A percentile compares a stretch with the other conserved stretches of the same genome.
These are phyloP conservation scores for Peromyscus aztecus DNA, from an alignment of 2,797 vertebrate species.

Conservation along the genomic window DNA sequence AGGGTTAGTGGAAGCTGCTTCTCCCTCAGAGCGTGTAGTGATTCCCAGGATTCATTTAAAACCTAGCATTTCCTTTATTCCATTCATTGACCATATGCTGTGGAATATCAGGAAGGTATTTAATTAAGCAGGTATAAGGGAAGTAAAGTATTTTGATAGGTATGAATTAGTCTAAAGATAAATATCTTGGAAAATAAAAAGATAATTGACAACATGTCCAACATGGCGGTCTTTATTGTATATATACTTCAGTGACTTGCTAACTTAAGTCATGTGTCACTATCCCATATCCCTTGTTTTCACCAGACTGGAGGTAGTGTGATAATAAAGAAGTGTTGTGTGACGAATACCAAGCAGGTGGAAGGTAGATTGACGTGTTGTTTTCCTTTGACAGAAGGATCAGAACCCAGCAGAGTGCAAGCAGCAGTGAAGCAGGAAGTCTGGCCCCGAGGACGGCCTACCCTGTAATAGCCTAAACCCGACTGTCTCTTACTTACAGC, in stretches of 20 bases:
- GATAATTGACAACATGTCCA: neutral
- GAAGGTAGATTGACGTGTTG: conserved; percentile 83
- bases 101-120: neutral
- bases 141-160: neutral
- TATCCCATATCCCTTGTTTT: neutral
- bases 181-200: conserved; percentile 41
- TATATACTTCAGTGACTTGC: conserved; percentile 31
- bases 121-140: conserved; percentile 1
- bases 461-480: conserved; percentile 97
- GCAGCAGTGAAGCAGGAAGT: conserved; percentile 96
- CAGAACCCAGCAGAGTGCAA: conserved; percentile 98
- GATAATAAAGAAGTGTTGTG: conserved; percentile 53
- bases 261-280: conserved; percentile 8
- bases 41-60: neutral
- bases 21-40: neutral
- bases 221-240: conserved; percentile 5
- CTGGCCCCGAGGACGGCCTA: conserved; percentile 96
- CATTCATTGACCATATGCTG: conserved; percentile 17
- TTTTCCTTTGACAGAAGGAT: conserved; percentile 94
- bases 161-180: conserved; percentile 17
- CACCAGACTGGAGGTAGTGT: neutral
- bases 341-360: conserved; percentile 45
- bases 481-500: conserved; percentile 97
- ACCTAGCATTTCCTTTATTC: neutral
- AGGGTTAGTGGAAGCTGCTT: conserved; percentile 50